Percentiles rank a stretch among this genome's conserved stretches.
These are phyloP conservation scores for Castor canadensis DNA, from an alignment of 2,113 vertebrate species.

Conservation along the genomic window DNA sequence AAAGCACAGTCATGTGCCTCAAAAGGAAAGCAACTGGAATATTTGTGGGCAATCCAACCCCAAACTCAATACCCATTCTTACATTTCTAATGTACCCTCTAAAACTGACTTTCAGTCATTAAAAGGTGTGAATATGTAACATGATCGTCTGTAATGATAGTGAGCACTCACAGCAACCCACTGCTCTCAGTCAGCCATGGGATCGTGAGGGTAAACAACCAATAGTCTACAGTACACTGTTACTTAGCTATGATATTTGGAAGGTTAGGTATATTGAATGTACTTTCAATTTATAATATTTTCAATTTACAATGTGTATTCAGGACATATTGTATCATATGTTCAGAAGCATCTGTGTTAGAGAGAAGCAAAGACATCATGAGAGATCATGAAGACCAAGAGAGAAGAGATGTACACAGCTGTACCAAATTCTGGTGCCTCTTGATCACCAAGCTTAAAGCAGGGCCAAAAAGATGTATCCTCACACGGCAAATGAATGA, in stretches of 20 bases:
- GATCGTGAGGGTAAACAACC: neutral
- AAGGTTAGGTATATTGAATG: neutral
- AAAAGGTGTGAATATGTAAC: neutral
- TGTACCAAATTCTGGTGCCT: neutral
- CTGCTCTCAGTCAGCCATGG: neutral
- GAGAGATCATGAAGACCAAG: neutral
- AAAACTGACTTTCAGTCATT: neutral
- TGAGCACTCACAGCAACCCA: neutral
- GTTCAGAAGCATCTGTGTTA: neutral
- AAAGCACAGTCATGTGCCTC: neutral
- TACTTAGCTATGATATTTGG: neutral
- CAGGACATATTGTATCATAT: neutral
- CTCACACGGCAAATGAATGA: neutral
- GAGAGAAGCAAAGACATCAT: neutral
- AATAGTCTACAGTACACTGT: neutral
- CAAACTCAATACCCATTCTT: neutral
- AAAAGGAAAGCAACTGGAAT: neutral
- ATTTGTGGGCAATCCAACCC: too few species aligned
- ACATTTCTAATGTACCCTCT: neutral
- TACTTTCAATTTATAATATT: neutral
- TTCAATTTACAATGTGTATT: neutral
- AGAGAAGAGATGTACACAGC: neutral
- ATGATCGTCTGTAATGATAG: neutral
- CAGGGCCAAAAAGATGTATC: neutral
- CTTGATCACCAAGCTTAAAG: neutral